Percentiles rank a stretch among this genome's conserved stretches.
phyloP scores from a whole-genome alignment of 2,797 vertebrate species.

The Picus viridis region DNA sequence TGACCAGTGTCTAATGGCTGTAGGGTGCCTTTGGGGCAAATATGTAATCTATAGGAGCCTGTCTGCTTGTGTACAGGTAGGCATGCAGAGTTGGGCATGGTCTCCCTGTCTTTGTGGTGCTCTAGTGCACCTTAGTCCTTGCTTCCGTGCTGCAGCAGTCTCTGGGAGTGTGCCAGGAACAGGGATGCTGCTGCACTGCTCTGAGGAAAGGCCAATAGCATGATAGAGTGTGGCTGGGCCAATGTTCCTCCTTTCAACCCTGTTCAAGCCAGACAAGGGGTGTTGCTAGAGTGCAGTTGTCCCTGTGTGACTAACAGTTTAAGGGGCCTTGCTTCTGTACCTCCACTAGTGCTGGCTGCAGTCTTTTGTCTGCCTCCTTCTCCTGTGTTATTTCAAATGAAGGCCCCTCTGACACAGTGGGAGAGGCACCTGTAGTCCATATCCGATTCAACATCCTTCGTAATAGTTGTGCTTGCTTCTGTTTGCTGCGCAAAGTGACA shows the following conservation, averaged over 20 bases:
- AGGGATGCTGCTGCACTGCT: neutral
- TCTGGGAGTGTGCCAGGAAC: neutral
- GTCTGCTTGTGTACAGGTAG: neutral
- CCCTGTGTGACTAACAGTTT: accelerated
- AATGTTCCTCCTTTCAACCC: neutral
- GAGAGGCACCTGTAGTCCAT: neutral
- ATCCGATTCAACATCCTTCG: neutral
- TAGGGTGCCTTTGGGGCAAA: neutral
- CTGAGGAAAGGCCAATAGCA: accelerated
- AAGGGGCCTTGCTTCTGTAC: neutral
- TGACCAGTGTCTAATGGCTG: neutral
- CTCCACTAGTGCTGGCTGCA: accelerated
- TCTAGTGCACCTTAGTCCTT: neutral
- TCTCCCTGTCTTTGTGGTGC: neutral
- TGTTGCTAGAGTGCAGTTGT: neutral
- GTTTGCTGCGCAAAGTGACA: neutral
- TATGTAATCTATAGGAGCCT: neutral
- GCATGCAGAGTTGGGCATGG: accelerated
- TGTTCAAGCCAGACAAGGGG: neutral
- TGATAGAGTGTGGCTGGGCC: neutral
- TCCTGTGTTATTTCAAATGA: neutral
- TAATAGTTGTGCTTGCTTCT: neutral
- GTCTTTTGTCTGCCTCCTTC: neutral
- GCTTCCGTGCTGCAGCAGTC: neutral
- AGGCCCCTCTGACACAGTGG: neutral